Base-by-base conservation (phyloP, 2,113 vertebrate genomes). In the Mormyrus iriodes region DNA sequence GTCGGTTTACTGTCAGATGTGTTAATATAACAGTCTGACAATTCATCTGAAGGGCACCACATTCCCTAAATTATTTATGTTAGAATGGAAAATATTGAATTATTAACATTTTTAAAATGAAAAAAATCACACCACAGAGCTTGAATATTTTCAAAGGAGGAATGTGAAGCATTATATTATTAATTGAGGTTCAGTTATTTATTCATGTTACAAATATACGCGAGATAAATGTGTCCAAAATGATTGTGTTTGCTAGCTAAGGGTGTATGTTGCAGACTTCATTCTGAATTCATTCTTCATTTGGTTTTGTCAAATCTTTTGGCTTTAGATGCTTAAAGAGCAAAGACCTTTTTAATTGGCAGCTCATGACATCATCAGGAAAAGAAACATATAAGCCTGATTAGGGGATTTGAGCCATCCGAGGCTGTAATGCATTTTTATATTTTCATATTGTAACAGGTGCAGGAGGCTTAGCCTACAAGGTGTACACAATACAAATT, bases 51-150 rank as follows among this genome's bases (percentile, higher is more conserved):
- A 58, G 53, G 48, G 24, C 5, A 44, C 39, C 24, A 24, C 13
- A 49, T 84, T 21, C 48, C 42, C 88, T 85, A 48, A n/a, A 90
- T 90, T 84, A 90, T 90, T 83, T 53, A 84, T 15, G n/a, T 24
- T 13, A 83, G 42, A 83, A 15, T 39, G 79, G 2, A 83, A 46
- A 83, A 82, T 82, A 44, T 42, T 44, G 42, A 84, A 84, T 42
- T 84, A 46, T 84, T 42, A 44, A 46, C 19, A 46, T 65, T 65
- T 65, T 46, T 46, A 46, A 65, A 65, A 65, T 65, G 55, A 12
- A 65, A 27, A 65, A 65, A 65, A 61, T 85, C 12, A 85, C 1
- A 84, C 79, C 12, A 19, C 44, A 19, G 39, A 73, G 21, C 39
- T 27, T 44, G 61, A 31, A 13, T 31, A 69, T 31, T 69, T 69